These are phyloP conservation scores for Chymomyza amoena DNA, from an alignment of 2,888 invertebrate genomes.

Conservation along the genomic window DNA sequence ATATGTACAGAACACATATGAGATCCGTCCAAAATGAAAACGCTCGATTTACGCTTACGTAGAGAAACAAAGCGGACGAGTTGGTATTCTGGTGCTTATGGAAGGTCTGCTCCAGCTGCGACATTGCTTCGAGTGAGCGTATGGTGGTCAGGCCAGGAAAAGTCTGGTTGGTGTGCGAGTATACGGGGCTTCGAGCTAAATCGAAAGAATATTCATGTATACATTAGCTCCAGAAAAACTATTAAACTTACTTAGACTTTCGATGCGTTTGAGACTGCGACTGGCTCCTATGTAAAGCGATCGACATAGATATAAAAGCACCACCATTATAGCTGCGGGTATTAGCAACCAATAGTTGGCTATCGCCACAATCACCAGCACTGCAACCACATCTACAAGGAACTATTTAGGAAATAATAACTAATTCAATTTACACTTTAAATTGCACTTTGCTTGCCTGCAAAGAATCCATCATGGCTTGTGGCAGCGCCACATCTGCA, in stretches of 20 bases:
- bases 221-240: not conserved
- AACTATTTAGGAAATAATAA: constrained; percentile 53
- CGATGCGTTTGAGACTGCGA: constrained; percentile 79
- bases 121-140: constrained; percentile 84
- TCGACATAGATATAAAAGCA: constrained; percentile 82
- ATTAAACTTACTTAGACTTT: constrained; percentile 73
- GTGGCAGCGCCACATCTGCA: constrained; percentile 82
- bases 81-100: constrained; percentile 83
- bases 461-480: constrained; percentile 82
- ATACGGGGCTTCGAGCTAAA: constrained; percentile 88
- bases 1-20: constrained; percentile 91
- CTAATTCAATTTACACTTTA: not conserved
- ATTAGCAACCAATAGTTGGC: constrained; percentile 83
- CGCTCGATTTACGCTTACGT: constrained; percentile 92
- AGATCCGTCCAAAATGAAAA: constrained; percentile 95
- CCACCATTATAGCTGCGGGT: constrained; percentile 81
- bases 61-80: constrained; percentile 87
- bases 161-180: constrained; percentile 86
- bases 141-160: constrained; percentile 89
- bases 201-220: not conserved
- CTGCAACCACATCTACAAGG: constrained; percentile 75
- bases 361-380: constrained; percentile 82
- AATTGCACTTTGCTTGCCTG: constrained; percentile 78
- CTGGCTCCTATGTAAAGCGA: constrained; percentile 80
- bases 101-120: constrained; percentile 82